Percentiles rank a stretch among this genome's conserved stretches.
These are phyloP conservation scores for Natator depressus DNA, from an alignment of 2,113 vertebrate genomes.

Conservation along the genomic window DNA sequence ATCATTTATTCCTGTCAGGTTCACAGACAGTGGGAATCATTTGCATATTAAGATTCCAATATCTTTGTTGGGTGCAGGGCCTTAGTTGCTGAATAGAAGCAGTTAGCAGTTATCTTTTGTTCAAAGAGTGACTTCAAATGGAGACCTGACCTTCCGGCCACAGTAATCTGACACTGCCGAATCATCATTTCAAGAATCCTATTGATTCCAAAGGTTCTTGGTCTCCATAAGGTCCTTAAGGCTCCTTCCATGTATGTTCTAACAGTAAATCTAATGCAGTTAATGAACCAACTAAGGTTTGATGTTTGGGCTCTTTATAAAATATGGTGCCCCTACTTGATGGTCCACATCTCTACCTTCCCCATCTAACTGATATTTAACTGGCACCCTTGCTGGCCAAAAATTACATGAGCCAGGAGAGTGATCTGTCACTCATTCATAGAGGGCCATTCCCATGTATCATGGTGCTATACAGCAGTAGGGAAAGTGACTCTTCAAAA, in stretches of 20 bases:
- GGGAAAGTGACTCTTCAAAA: background rate
- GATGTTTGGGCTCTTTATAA: background rate
- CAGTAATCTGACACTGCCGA: background rate
- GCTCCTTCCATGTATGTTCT: background rate
- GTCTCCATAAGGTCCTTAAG: background rate
- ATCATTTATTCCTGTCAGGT: slow-evolving; percentile 8
- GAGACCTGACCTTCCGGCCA: background rate
- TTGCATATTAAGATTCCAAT: background rate
- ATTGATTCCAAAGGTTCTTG: background rate
- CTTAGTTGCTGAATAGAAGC: background rate
- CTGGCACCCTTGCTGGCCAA: background rate
- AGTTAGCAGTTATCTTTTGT: background rate
- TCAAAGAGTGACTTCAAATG: background rate
- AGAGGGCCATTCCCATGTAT: background rate
- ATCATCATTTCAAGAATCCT: background rate
- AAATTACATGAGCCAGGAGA: background rate
- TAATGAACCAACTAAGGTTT: background rate
- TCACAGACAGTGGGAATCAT: background rate
- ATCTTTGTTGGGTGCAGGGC: background rate
- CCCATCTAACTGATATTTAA: background rate
- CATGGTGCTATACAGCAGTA: background rate
- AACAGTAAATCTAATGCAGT: background rate
- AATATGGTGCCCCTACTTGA: background rate
- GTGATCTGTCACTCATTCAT: background rate
- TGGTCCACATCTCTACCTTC: background rate